These are phyloP conservation scores for Misgurnus anguillicaudatus DNA, from an alignment of 2,113 vertebrate genomes.

Conservation along the genomic window DNA sequence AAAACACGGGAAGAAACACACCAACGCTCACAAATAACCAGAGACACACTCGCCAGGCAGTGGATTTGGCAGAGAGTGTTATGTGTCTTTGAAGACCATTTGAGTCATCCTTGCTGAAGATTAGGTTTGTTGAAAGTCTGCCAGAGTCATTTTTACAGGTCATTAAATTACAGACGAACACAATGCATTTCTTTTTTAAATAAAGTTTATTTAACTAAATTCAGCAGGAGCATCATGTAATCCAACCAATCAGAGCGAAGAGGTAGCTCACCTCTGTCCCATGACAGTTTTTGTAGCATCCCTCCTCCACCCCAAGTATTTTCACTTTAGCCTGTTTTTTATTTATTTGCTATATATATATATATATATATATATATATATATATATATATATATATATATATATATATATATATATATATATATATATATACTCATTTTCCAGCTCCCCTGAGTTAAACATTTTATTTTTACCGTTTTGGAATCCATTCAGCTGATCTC, in stretches of 20 bases:
- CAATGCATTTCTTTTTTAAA: background rate
- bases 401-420: no score
- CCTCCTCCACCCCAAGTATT: no score
- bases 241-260: background rate
- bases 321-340: no score
- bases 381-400: no score
- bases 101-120: slow-evolving; percentile 13
- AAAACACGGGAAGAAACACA: background rate
- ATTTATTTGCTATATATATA: no score
- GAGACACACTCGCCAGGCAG: background rate
- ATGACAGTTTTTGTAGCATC: no score
- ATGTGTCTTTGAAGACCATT: background rate
- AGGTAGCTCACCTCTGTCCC: no score
- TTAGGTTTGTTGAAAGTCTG: slow-evolving; percentile 9
- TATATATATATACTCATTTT: no score
- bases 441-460: no score
- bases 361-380: no score
- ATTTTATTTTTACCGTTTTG: no score
- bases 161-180: background rate
- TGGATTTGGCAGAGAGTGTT: background rate
- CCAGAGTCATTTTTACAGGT: background rate
- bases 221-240: background rate
- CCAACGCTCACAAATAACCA: background rate
- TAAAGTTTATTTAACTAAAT: background rate
- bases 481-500: no score